Base-by-base conservation (phyloP, 1,140 invertebrate species). In the Branchinecta lynchi region DNA sequence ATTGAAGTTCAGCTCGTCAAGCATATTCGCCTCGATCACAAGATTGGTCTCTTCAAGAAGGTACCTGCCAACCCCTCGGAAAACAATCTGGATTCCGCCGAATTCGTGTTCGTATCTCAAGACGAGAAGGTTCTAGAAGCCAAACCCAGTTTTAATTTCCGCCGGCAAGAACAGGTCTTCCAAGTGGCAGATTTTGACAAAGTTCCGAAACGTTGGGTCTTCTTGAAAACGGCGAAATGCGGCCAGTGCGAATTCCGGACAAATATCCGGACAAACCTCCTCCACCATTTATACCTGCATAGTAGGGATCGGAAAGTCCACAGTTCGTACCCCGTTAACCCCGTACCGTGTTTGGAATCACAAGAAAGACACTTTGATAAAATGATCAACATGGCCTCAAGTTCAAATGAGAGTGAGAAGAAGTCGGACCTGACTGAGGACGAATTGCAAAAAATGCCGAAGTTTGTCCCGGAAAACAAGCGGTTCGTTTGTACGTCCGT, bases 331-430 rank as follows among this genome's bases (percentile, higher is more conserved):
- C 75, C 77, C n/a, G 84, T 89, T 0, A 90, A 90, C 80, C 88
- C 88, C 0, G 88, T 90, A 0, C 88, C 88, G 0, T 88, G 87
- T 76, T 77, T 89, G 20, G 85, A 88, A 67, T 85, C 85, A 45
- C 87, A 86, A 70, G 88, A 89, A 74, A 84, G 82, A 72, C 88
- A 89, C 83, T 90, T 90, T 75, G 88, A 90, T 75, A 89, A 88
- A 76, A 91, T 90, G 89, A 82, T 85, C 0, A 91, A 91, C 77
- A 78, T 89, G 15, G 88, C 89, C 0, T 84, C 84, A 32, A 88
- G 87, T 75, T 88, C 87, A 0, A 82, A 85, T 72, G 79, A 80
- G 66, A 80, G 79, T 68, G 80, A 81, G 66, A 70, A 45, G 79
- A 77, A 79, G 66, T 69, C 72, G 43, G 71, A 73, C n/a, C 70